A percentile compares a stretch with the other conserved stretches of the same genome.
Conservation (phyloP, 2,797 vertebrate species). For the Cyclopterus lumpus region DNA sequence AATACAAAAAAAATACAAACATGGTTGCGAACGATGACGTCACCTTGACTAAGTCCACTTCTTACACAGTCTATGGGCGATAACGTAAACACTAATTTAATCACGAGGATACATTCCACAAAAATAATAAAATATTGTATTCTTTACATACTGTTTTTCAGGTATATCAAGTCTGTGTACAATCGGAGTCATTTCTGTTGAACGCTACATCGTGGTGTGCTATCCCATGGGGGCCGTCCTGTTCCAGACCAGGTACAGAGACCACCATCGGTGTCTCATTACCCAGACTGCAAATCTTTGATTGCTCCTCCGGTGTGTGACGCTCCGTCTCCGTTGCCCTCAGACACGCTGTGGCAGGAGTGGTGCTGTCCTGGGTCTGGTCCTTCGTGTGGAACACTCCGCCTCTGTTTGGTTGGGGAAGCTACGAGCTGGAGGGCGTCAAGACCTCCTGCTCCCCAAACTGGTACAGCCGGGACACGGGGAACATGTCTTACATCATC, state of each 20-base stretch:
- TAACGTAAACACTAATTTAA: no score
- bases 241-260: constrained; percentile 78
- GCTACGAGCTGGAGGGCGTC: constrained; percentile 81
- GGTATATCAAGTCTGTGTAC: constrained; percentile 85
- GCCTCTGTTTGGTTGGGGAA: constrained; percentile 85
- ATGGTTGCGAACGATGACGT: no score
- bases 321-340: constrained; percentile 10
- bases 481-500: constrained; percentile 83
- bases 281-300: background rate
- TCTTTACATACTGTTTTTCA: constrained; percentile 32
- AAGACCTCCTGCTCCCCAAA: constrained; percentile 83
- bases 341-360: constrained; percentile 80
- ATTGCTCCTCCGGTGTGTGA: background rate
- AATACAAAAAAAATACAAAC: background rate
- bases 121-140: no score
- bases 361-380: constrained; percentile 84
- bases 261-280: background rate
- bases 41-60: no score
- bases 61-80: no score
- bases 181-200: constrained; percentile 82
- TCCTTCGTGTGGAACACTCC: constrained; percentile 86
- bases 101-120: no score
- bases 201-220: constrained; percentile 83
- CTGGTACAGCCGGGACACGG: constrained; percentile 79
- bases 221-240: constrained; percentile 79